Evolutionary conservation across 2,797 vertebrate species (phyloP).

Genomic region (Amblyopsis hoosieri): DNA sequence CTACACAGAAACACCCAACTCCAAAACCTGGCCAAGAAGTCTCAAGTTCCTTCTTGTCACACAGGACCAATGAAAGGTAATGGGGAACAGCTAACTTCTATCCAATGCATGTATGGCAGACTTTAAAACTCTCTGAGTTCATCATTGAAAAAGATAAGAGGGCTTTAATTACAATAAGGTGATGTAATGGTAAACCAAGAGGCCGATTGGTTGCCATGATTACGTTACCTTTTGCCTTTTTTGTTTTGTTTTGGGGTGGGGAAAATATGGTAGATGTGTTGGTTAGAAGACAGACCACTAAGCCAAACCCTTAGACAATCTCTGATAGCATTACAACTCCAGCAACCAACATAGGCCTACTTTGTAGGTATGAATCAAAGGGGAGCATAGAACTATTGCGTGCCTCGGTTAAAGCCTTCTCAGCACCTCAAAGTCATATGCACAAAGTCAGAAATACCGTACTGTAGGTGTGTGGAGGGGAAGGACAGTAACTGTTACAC

Average conservation of each 20-base stretch:
- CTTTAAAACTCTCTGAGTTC: constrained; percentile 34
- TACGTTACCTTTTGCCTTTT: constrained; percentile 9
- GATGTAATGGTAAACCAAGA: constrained; percentile 28
- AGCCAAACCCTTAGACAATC: constrained; percentile 28
- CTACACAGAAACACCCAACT: constrained; percentile 22
- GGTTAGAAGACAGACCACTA: constrained; percentile 41
- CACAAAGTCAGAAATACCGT: too few relatives aligned
- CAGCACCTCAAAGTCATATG: constrained; percentile 12
- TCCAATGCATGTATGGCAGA: constrained; percentile 52
- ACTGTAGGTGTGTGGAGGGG: too few relatives aligned
- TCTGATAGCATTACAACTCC: constrained; percentile 41
- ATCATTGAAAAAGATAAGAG: constrained; percentile 26
- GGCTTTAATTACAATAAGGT: constrained; percentile 27
- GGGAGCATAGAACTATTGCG: constrained; percentile 4
- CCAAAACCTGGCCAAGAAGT: constrained; percentile 44
- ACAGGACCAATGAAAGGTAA: constrained; percentile 57
- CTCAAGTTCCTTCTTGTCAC: constrained; percentile 51
- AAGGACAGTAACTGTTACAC: too few relatives aligned
- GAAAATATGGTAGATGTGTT: constrained; percentile 35
- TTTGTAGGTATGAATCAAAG: constrained; percentile 34
- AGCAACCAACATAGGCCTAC: constrained; percentile 31
- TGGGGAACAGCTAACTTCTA: constrained; percentile 34
- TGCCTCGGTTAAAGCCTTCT: constrained; percentile 16
- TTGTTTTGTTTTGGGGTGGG: constrained; percentile 4
- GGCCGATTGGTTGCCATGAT: constrained; percentile 36